Evolutionary conservation across 2,888 invertebrate species (phyloP), one percentile per base, ranked within the genome.

Genomic region (Bhutanitis thaidina): DNA sequence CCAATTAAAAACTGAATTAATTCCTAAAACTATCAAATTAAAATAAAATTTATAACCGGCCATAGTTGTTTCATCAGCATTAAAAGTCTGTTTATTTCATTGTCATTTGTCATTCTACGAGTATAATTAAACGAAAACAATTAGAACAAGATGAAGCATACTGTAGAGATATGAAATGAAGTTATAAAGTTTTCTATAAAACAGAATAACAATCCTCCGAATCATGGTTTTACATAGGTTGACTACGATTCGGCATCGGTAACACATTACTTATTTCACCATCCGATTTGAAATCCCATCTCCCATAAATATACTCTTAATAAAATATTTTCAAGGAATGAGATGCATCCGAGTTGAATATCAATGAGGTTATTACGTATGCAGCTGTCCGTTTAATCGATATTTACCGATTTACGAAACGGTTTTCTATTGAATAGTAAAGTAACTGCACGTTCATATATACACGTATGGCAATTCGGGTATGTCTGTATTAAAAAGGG

Each of bases 271-370:
- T 41, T 35, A 41, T 48, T 48, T 48, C 15, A 27, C 2, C 27
- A 35, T 49, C 8, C 29, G 29, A 41, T 48, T 49, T 36, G 14
- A 36, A 10, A 13, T 41, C 10, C 12, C 16, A 35, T 36, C 5
- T 20, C 20, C 20, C 20, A 20, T 20, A 20, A 20, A 20, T 5
- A 20, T 49, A 35, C 35, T 49, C 39, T 40, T 40, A 47, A 47
- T 40, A 47, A 37, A 39, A 39, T 49, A 38, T 49, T 25, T 38
- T 39, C 43, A 36, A 25, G 36, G 12, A 41, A 49, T 41, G 29
- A 49, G 39, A 47, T 47, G 34, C 39, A 13, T 9, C 13, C 20
- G 9, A 20, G 12, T 41, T 25, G 43, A 43, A 49, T 38, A 32
- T 38, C 37, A 43, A 43, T 43, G 36, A 30, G 36, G 9, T 13